Conservation (phyloP, 2,113 vertebrate species). For the Solenodon paradoxus region DNA sequence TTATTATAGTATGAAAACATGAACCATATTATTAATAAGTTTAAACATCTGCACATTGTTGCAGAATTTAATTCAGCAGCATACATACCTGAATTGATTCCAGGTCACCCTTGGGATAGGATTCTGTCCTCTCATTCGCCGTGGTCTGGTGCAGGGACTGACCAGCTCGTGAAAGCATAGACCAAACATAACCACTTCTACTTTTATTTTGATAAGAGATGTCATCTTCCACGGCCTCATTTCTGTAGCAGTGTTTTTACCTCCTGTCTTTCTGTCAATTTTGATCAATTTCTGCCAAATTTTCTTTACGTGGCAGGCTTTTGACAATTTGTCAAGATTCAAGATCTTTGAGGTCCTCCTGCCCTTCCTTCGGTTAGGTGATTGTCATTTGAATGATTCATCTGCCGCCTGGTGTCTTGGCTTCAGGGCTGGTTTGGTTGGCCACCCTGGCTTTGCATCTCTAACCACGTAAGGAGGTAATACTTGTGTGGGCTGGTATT, state of each 20-base stretch:
- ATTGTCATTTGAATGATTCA: neutral
- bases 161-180: neutral
- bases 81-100: neutral
- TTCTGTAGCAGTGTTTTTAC: no score
- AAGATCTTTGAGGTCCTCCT: neutral
- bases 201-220: neutral
- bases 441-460: neutral
- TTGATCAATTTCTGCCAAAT: neutral
- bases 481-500: neutral
- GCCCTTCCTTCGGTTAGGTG: neutral
- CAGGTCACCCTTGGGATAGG: neutral
- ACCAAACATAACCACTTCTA: neutral
- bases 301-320: neutral
- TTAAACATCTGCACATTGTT: slow-evolving; percentile 64
- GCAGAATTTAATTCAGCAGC: neutral
- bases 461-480: no score
- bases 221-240: no score
- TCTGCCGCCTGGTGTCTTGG: neutral
- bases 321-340: neutral
- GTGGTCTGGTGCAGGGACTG: neutral
- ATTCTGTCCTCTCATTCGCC: neutral
- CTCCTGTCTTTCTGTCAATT: neutral
- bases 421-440: neutral
- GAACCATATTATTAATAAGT: slow-evolving; percentile 77
- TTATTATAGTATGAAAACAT: slow-evolving; percentile 73